phyloP scores from a whole-genome alignment of 2,888 invertebrate species.

The Baronia brevicornis region DNA sequence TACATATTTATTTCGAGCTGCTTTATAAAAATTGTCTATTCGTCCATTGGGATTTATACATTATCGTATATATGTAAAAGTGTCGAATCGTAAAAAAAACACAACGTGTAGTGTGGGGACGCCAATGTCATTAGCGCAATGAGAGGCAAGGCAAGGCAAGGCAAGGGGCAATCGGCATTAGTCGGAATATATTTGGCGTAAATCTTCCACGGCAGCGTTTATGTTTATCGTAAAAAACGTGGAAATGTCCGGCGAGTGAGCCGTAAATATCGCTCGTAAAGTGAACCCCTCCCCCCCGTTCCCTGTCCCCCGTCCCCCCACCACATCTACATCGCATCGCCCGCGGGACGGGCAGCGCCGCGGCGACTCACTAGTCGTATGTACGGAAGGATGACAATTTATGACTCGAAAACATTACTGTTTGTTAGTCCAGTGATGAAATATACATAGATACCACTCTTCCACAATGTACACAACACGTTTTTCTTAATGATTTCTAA shows the following conservation, averaged over 20 bases:
- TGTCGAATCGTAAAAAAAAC: not conserved
- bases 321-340: slow-evolving; percentile 1
- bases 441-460: too few relatives aligned
- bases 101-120: not conserved
- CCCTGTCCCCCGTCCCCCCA: slow-evolving; percentile 2
- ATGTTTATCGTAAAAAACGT: slow-evolving; percentile 73
- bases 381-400: too few relatives aligned
- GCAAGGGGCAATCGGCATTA: slow-evolving; percentile 60
- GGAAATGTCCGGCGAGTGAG: slow-evolving; percentile 59
- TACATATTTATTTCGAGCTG: too few relatives aligned
- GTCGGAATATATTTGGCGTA: slow-evolving; percentile 70
- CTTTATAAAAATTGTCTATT: too few relatives aligned
- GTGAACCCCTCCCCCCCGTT: slow-evolving; percentile 20
- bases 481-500: not conserved
- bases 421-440: too few relatives aligned
- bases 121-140: slow-evolving; percentile 7
- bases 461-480: too few relatives aligned
- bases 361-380: too few relatives aligned
- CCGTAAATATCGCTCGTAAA: slow-evolving; percentile 68
- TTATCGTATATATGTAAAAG: not conserved
- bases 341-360: too few relatives aligned
- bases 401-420: too few relatives aligned
- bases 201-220: slow-evolving; percentile 71
- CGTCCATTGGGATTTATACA: too few relatives aligned
- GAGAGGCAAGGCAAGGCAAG: slow-evolving; percentile 19